Conservation (phyloP, 2,888 invertebrate species). For the Nomada fabriciana region DNA sequence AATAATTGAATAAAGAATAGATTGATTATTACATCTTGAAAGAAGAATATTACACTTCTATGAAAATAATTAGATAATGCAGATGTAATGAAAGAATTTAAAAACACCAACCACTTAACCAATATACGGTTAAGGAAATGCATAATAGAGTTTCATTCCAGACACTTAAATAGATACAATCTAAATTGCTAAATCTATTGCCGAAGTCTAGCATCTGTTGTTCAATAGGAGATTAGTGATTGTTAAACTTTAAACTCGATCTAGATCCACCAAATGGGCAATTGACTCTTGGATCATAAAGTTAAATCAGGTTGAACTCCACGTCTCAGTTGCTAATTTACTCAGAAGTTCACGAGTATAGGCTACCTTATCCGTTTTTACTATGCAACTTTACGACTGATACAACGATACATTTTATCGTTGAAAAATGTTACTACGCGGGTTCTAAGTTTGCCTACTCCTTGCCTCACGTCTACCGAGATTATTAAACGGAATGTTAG, state of each 20-base stretch:
- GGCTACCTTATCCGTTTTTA: not conserved
- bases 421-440: too few relatives aligned
- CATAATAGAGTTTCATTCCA: not conserved
- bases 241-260: slow-evolving; percentile 43
- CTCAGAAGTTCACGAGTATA: slow-evolving; percentile 10
- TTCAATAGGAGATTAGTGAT: slow-evolving; percentile 9
- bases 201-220: slow-evolving; percentile 9
- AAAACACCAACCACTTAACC: too few relatives aligned
- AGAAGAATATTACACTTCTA: not conserved
- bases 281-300: slow-evolving; percentile 44
- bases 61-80: not conserved
- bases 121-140: not conserved
- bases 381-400: not conserved
- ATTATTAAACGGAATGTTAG: too few relatives aligned
- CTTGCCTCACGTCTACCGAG: too few relatives aligned
- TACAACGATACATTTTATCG: not conserved
- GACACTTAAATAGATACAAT: not conserved
- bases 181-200: not conserved
- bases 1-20: too few relatives aligned
- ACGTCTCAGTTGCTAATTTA: slow-evolving; percentile 32
- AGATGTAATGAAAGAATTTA: not conserved
- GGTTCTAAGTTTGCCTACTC: too few relatives aligned
- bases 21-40: too few relatives aligned
- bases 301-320: slow-evolving; percentile 39
- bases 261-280: slow-evolving; percentile 30